Evolutionary conservation across 2,797 vertebrate genomes (phyloP), one percentile per base, ranked within the genome.

Genomic region (Myotis pilosus): DNA sequence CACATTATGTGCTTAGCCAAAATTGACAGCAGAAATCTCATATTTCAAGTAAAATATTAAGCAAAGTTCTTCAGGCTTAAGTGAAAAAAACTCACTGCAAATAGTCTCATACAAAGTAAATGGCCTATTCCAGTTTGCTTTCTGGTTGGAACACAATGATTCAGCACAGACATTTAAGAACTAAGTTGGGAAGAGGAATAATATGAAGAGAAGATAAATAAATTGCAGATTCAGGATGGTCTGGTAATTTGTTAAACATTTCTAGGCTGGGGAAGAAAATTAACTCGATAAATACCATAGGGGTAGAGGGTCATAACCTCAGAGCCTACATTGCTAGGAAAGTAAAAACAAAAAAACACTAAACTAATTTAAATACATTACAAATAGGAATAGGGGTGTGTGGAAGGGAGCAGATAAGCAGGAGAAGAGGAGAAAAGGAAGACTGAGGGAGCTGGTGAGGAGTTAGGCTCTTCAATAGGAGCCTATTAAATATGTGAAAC

Each of bases 1-100:
- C 12, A 10, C 38, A 71, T 66, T 83, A 55, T 93, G 23, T 69
- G 84, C 91, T 91, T 55, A 15, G 84, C 83, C 76, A 92, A 95
- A 93, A 74, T 8, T 57, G 36, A 72, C 87, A 55, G 23, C 84
- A 47, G 38, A 84, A 71, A 90, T 81, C 74, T 85, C 33, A 55
- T 17, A 51, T 83, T 93, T 88, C 5, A 1, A 85, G 60, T 47
- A 85, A 93, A 86, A 79, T 64, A 55, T 85, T 47, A 60, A 71
- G 57, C 38, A 75, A 80, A 95, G 33, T 84, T 87, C 68, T 57
- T 71, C 6, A 38, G 64, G 53, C 57, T 66, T 81, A 76, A 88
- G 36, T 66, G 74, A 57, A 69, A 64, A 69, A 87, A 87, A 57
- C 53, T 90, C 38, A 17, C 57, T 28, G 68, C 83, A 88, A 69